Evolutionary conservation across 2,797 vertebrate genomes (phyloP).

Genomic region (Anniella stebbinsi): DNA sequence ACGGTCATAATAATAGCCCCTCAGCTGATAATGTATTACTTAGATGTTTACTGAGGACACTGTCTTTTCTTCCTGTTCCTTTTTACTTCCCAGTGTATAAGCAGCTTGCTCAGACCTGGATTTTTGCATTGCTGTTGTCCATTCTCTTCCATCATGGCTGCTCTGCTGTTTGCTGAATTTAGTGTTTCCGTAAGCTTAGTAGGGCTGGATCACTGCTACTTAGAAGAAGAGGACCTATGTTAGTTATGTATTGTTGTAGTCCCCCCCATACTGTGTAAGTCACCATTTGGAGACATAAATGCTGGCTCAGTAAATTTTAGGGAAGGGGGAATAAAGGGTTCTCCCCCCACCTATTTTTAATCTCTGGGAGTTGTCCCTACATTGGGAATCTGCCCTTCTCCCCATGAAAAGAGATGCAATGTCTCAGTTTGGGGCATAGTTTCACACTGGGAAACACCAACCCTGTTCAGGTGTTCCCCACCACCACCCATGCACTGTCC

Average conservation of each 20-base stretch:
- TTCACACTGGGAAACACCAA: too few species aligned
- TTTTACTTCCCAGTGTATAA: not conserved
- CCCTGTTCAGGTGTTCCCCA: too few species aligned
- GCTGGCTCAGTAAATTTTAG: too few species aligned
- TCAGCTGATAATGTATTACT: not conserved
- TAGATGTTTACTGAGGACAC: rapidly evolving
- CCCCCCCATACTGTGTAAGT: too few species aligned
- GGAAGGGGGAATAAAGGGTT: too few species aligned
- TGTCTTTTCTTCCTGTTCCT: not conserved
- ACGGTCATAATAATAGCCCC: not conserved
- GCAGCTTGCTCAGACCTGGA: not conserved
- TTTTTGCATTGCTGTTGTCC: not conserved
- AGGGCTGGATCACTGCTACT: not conserved
- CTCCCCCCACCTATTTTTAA: too few species aligned
- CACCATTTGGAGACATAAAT: too few species aligned
- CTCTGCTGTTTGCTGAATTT: not conserved
- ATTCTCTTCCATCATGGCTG: not conserved
- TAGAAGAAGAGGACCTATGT: not conserved
- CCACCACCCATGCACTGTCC: too few species aligned
- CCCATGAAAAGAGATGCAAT: not conserved
- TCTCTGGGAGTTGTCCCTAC: not conserved
- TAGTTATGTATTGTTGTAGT: not conserved
- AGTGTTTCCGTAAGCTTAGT: not conserved
- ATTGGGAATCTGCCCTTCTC: not conserved
- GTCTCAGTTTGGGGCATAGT: too few species aligned